Conservation (phyloP, 2,888 invertebrate genomes). For the Oasisia sp. region DNA sequence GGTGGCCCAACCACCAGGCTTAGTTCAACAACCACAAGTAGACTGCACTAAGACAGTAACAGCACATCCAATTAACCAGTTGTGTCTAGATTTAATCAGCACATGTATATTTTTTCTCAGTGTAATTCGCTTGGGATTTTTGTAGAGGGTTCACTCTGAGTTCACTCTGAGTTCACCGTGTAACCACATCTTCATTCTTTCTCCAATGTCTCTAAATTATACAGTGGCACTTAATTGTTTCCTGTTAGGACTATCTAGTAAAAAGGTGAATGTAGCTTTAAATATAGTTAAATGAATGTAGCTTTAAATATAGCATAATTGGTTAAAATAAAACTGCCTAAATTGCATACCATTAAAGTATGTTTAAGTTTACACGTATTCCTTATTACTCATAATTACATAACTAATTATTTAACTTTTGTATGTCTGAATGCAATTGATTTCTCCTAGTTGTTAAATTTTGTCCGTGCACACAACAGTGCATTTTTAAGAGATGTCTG, state of each 20-base stretch:
- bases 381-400: too few relatives aligned
- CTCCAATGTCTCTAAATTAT: neutral
- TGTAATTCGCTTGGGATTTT: neutral
- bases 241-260: neutral
- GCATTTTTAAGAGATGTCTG: neutral
- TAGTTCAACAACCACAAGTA: neutral
- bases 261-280: neutral
- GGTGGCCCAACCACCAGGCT: neutral
- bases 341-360: too few relatives aligned
- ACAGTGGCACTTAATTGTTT: neutral
- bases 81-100: neutral
- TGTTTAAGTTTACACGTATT: too few relatives aligned
- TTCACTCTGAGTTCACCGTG: too few relatives aligned
- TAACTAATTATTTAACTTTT: too few relatives aligned
- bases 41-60: neutral
- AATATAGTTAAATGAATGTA: too few relatives aligned
- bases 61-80: too few relatives aligned
- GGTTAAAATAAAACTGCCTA: too few relatives aligned
- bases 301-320: too few relatives aligned
- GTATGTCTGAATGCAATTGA: too few relatives aligned
- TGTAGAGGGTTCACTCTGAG: neutral
- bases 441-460: too few relatives aligned
- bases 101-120: neutral
- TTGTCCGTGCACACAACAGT: too few relatives aligned
- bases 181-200: neutral